Percentiles rank a stretch among this genome's conserved stretches.
Conservation (phyloP, 2,888 invertebrate genomes). For the Timema cristinae region DNA sequence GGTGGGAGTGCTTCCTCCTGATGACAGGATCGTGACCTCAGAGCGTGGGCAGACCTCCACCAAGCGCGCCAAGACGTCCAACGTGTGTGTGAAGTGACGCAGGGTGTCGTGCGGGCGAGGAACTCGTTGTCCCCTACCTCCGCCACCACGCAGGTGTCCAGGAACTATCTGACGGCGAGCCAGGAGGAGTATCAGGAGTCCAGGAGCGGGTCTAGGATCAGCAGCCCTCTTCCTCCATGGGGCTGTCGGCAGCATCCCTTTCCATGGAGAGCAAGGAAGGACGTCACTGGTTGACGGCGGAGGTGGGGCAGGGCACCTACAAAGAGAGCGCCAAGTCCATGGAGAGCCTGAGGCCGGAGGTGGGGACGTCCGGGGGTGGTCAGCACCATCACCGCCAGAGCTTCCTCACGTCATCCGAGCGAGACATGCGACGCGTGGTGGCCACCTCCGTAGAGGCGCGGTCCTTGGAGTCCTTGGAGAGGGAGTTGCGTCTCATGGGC, state of each 20-base stretch:
- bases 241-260: constrained; percentile 11
- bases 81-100: neutral
- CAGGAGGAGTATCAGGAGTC: neutral
- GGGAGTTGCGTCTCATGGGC: constrained; percentile 48
- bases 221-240: constrained; percentile 11
- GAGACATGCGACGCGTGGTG: constrained; percentile 55
- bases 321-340: constrained; percentile 49
- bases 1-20: constrained; percentile 4
- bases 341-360: constrained; percentile 57
- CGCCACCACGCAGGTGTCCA: neutral
- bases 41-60: neutral
- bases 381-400: constrained; percentile 50
- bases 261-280: constrained; percentile 21
- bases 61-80: constrained; percentile 9
- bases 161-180: constrained; percentile 15
- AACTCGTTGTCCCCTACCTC: neutral
- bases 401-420: constrained; percentile 61
- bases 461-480: constrained; percentile 51
- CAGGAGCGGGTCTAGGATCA: neutral
- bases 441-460: constrained; percentile 49
- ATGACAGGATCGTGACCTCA: neutral
- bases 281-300: constrained; percentile 26
- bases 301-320: constrained; percentile 12
- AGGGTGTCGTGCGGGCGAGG: neutral
- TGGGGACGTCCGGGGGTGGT: neutral